Evolutionary conservation across 2,113 vertebrate species (phyloP), one percentile per base, ranked within the genome.

Genomic region (Cariama cristata): DNA sequence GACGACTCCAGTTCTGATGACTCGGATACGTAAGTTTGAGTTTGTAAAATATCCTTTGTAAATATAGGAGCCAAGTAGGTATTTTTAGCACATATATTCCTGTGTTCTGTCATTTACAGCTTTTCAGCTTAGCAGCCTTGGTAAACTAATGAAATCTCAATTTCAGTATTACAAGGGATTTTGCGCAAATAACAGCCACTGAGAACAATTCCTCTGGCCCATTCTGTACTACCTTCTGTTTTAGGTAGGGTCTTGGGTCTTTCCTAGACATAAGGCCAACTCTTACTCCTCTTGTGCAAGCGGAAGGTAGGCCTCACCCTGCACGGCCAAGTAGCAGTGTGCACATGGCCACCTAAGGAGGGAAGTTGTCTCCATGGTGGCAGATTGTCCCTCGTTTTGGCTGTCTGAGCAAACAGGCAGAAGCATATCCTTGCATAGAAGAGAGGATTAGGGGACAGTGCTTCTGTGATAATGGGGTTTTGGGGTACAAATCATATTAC

Each of bases 1-100:
- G 99, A 99, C 0, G 98, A 99, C 81, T 99, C 99, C 74, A 99
- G 99, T 97, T 99, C 99, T 1, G 99, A 99, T 13, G 99, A 99
- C 38, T 99, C 99, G 0, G 99, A 99, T 26, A 98, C 97, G 99
- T 99, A 97, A 98, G 99, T 98, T 23, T 16, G n/a, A 74, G 30
- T 86, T 62, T 79, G 4, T 84, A 40, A 91, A 66, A 84, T 76
- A 79, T 2, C 27, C 66, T 66, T 42, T 44, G 19, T 79, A 59
- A 89, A 27, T 32, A 32, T 4, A 76, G 40, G 35, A 69, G 35
- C 40, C 30, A 63, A 49, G 49, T 9, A 53, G 21, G 33, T 88
- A 38, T 30, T 90, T 93, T 66, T 53, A 75, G 63, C 49, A 38
- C 14, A 3, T 52, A 2, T 18, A 14, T 81, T 72, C 49, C 47